Evolutionary conservation across 2,113 vertebrate genomes (phyloP).

Genomic region (Platysternon megacephalum): DNA sequence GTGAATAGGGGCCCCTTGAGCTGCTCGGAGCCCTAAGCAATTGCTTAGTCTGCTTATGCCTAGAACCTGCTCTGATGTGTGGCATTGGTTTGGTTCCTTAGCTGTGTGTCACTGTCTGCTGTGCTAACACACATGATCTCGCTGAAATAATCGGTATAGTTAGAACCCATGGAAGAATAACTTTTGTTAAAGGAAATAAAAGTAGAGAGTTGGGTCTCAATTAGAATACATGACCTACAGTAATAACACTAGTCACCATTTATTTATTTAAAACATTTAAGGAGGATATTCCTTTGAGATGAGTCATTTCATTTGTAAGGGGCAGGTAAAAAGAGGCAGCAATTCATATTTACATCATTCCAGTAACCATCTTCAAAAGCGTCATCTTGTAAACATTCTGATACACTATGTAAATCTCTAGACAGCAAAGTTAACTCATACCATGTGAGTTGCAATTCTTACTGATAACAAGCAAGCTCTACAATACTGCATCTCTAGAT

Average conservation of each 20-base stretch:
- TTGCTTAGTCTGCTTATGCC: no score
- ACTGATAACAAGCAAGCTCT: neutral
- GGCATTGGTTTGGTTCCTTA: slow-evolving; percentile 9
- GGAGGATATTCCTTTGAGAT: neutral
- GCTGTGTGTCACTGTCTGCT: slow-evolving; percentile 19
- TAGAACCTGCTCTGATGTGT: neutral
- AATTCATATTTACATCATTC: neutral
- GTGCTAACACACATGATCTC: slow-evolving; percentile 41
- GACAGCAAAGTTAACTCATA: neutral
- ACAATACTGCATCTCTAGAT: neutral
- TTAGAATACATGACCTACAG: neutral
- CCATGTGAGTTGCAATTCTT: neutral
- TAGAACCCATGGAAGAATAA: slow-evolving; percentile 33
- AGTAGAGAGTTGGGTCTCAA: slow-evolving; percentile 9
- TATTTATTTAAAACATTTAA: neutral
- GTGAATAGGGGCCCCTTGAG: no score
- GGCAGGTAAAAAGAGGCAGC: neutral
- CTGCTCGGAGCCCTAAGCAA: no score
- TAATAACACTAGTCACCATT: neutral
- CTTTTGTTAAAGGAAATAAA: neutral
- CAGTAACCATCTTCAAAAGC: neutral
- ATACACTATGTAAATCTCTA: neutral
- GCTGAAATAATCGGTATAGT: slow-evolving; percentile 41
- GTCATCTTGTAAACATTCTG: neutral
- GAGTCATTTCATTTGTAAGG: neutral